Conservation (phyloP, 2,113 vertebrate species). For the Rhea americana region DNA sequence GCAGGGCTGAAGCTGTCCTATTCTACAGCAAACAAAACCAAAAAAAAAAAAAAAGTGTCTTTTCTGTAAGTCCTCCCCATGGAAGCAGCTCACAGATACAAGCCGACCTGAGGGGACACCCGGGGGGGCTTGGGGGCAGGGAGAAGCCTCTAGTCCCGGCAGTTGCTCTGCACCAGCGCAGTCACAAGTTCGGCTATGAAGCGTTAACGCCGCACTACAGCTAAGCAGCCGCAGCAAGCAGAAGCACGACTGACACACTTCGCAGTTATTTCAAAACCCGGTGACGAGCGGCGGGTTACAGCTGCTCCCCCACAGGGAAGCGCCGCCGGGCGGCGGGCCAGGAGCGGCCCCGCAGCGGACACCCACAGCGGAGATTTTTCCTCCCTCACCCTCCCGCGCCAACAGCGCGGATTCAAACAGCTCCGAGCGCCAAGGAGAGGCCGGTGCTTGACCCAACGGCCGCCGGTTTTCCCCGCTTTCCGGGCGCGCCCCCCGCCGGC, state of each 20-base stretch:
- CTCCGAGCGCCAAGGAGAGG: not conserved
- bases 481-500: too few species aligned
- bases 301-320: not conserved
- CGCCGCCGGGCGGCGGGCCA: not conserved
- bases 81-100: not conserved
- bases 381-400: not conserved
- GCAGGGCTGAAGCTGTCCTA: not conserved
- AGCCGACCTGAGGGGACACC: not conserved
- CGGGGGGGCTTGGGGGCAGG: rapidly evolving
- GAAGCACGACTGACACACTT: not conserved
- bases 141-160: not conserved
- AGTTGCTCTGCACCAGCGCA: not conserved
- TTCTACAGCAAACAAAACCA: too few species aligned
- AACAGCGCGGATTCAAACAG: not conserved
- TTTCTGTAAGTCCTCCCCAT: not conserved
- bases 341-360: not conserved
- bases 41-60: too few species aligned
- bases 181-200: rapidly evolving
- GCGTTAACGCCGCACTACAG: not conserved
- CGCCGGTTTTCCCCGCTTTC: too few species aligned
- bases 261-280: not conserved
- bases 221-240: not conserved
- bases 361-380: not conserved
- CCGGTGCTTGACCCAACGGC: rapidly evolving
- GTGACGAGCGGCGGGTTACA: not conserved